Evolutionary conservation across 1,140 invertebrate species (phyloP).

Genomic region (Bombus terrestris): DNA sequence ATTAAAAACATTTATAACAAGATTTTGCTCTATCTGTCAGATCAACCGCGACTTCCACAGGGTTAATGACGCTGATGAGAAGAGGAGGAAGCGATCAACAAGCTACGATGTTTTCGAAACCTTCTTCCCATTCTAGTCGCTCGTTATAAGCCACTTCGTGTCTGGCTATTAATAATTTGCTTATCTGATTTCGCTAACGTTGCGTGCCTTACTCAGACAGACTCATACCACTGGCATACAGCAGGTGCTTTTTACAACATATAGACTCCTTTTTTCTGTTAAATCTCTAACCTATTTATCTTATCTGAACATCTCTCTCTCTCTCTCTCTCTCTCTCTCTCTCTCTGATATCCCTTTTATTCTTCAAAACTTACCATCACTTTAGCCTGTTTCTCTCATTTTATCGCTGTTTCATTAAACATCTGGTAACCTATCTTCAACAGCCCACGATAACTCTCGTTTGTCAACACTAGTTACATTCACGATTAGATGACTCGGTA

Average conservation of each 20-base stretch:
- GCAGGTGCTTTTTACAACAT: slow-evolving; percentile 19
- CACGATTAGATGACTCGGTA: background rate
- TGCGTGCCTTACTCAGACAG: background rate
- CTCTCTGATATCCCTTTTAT: too few species aligned
- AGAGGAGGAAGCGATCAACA: background rate
- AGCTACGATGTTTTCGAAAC: background rate
- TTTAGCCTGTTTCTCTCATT: background rate
- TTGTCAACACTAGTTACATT: background rate
- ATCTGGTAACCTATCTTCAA: background rate
- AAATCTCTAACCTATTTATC: slow-evolving; percentile 12
- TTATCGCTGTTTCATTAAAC: background rate
- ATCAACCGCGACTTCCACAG: background rate
- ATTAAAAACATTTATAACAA: background rate
- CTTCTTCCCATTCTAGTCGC: slow-evolving; percentile 18
- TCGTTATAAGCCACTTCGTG: slow-evolving; percentile 21
- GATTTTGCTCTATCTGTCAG: background rate
- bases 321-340: too few species aligned
- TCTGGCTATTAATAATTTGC: slow-evolving; percentile 37
- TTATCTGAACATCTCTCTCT: background rate
- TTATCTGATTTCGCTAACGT: slow-evolving; percentile 24
- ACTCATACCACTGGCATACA: background rate
- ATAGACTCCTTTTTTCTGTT: background rate
- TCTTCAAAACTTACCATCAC: too few species aligned
- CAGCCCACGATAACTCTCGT: background rate
- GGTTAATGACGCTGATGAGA: background rate